Evolutionary conservation across 2,113 vertebrate species (phyloP).

Genomic region (Pitta sordida): DNA sequence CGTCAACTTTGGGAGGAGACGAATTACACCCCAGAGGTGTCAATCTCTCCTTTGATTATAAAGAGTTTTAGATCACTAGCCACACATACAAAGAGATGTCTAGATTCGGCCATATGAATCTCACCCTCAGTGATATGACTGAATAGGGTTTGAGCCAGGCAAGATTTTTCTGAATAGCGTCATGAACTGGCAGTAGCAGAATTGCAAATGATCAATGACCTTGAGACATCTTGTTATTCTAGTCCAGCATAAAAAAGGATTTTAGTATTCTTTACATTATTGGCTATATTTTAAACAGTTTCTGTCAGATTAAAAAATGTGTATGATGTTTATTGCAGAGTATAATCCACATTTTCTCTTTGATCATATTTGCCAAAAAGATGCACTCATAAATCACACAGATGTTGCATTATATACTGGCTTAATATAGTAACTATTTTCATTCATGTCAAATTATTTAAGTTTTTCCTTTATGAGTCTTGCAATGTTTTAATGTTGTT

Average conservation of each 20-base stretch:
- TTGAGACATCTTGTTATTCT: not conserved
- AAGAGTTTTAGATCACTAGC: constrained; percentile 19
- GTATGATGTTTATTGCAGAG: not conserved
- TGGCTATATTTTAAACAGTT: not conserved
- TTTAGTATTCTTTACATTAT: not conserved
- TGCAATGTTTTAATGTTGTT: not conserved
- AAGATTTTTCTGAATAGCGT: not conserved
- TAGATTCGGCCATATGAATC: constrained; percentile 29
- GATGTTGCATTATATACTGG: not conserved
- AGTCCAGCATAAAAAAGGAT: not conserved
- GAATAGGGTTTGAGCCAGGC: not conserved
- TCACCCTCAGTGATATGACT: not conserved
- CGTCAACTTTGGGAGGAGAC: not conserved
- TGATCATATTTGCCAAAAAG: constrained; percentile 29
- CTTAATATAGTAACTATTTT: constrained; percentile 19
- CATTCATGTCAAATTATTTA: not conserved
- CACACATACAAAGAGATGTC: not conserved
- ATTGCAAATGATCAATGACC: not conserved
- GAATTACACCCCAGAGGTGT: constrained; percentile 18
- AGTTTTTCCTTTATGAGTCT: not conserved
- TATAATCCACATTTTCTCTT: constrained; percentile 12
- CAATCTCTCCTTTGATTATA: constrained; percentile 19
- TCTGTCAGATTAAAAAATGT: constrained; percentile 17
- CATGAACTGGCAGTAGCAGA: not conserved
- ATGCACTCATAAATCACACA: not conserved